Evolutionary conservation across 1,140 invertebrate genomes (phyloP).

Genomic region (Apocrypta bakeri): DNA sequence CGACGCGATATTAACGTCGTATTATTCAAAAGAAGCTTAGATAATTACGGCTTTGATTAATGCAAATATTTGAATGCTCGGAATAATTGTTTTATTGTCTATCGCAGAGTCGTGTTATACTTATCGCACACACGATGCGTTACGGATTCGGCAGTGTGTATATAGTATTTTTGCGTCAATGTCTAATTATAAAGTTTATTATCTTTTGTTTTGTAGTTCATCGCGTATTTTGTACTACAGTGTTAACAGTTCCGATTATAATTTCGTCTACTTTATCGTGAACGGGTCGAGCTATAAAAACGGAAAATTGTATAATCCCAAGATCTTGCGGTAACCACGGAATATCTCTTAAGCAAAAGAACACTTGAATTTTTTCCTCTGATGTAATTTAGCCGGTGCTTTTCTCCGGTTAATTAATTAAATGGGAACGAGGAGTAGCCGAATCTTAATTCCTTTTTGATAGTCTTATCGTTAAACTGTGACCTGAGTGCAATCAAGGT

Average conservation of each 20-base stretch:
- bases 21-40: too few relatives aligned
- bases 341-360: neutral
- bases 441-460: constrained; percentile 45
- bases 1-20: too few relatives aligned
- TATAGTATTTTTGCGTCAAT: too few relatives aligned
- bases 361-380: constrained; percentile 1
- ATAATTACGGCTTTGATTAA: too few relatives aligned
- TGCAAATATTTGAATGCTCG: too few relatives aligned
- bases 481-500: constrained; percentile 31
- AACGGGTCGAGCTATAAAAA: neutral
- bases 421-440: constrained; percentile 5
- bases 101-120: too few relatives aligned
- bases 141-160: too few relatives aligned
- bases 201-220: too few relatives aligned
- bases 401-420: constrained; percentile 46
- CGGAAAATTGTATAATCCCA: neutral
- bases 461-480: constrained; percentile 49
- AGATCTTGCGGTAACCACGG: neutral
- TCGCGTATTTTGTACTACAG: neutral
- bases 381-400: neutral
- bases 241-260: too few relatives aligned
- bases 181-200: neutral
- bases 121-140: too few relatives aligned
- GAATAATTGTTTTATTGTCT: too few relatives aligned
- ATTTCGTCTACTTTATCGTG: too few relatives aligned